Evolutionary conservation across 2,888 invertebrate species (phyloP), one percentile per base, ranked within the genome.

Genomic region (Caenorhabditis japonica): DNA sequence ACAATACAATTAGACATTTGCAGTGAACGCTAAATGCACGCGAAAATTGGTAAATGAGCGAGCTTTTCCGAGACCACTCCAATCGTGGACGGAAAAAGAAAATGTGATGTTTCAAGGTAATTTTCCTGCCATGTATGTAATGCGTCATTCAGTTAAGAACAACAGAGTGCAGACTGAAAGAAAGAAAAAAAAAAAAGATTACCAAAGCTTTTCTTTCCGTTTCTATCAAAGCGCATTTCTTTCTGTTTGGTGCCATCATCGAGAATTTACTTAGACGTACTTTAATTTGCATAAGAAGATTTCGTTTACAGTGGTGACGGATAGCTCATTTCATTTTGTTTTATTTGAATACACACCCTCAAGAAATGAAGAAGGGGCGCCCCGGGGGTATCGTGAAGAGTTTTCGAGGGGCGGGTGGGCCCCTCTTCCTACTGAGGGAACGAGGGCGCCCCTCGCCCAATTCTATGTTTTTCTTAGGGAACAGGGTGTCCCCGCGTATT

Each of bases 231-330:
- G 39, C 39, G 58, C 59, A 25, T 19, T 12, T 12, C n/a, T 49
- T 36, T 34, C 19, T 25, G 27, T 43, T 30, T 27, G 56, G 30
- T 10, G 5, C 30, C 30, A 5, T n/a, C n/a, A n/a, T n/a, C n/a
- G n/a, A n/a, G n/a, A n/a, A n/a, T n/a, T n/a, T n/a, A 23, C 55
- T 27, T 36, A 58, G 56, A 51, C 56, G n/a, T n/a, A 36, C 15
- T 17, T 12, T n/a, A 27, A 66, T 66, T 66, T 56, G 56, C 66
- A 66, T 66, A 66, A 66, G 49, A 41, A 47, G 56, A 36, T 33
- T 43, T 27, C 10, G 5, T 30, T 30, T 30, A 30, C 30, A 10
- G 30, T 30, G 30, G 30, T 5, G 7, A 30, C 30, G 10, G 10
- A 30, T 30, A 5, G 30, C 30, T 30, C n/a, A n/a, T n/a, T n/a